A percentile compares a stretch with the other conserved stretches of the same genome.
Conservation (phyloP, 2,113 vertebrate genomes). For the Verasper variegatus region DNA sequence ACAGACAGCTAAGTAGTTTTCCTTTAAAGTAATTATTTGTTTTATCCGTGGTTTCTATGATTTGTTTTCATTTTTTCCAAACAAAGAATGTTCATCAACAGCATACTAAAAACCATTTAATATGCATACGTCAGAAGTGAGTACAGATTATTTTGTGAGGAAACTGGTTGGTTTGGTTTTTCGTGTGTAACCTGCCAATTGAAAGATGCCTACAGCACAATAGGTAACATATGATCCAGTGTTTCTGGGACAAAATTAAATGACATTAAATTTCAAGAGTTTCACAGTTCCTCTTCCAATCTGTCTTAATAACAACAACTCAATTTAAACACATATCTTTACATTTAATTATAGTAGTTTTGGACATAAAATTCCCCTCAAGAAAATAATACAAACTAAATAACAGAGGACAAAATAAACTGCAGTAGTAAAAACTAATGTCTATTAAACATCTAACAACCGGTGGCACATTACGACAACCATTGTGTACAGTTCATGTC, state of each 20-base stretch:
- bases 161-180: not conserved
- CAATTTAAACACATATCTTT: constrained; percentile 1
- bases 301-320: not conserved
- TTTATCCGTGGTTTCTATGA: too few species aligned
- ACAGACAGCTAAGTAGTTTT: too few species aligned
- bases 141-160: too few species aligned
- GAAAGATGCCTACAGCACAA: too few species aligned
- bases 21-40: too few species aligned
- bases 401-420: not conserved
- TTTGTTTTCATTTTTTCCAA: too few species aligned
- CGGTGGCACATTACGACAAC: not conserved
- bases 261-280: not conserved
- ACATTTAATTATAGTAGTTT: not conserved
- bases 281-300: not conserved
- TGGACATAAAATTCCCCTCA: not conserved
- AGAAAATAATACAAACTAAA: not conserved
- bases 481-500: not conserved
- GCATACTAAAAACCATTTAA: not conserved
- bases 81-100: too few species aligned
- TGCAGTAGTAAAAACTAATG: constrained; percentile 20
- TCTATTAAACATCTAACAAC: not conserved
- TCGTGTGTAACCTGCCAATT: too few species aligned
- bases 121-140: not conserved
- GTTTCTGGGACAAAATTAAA: not conserved
- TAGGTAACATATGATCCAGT: not conserved